Conservation (phyloP, 2,888 invertebrate species). For the Theretra japonica region DNA sequence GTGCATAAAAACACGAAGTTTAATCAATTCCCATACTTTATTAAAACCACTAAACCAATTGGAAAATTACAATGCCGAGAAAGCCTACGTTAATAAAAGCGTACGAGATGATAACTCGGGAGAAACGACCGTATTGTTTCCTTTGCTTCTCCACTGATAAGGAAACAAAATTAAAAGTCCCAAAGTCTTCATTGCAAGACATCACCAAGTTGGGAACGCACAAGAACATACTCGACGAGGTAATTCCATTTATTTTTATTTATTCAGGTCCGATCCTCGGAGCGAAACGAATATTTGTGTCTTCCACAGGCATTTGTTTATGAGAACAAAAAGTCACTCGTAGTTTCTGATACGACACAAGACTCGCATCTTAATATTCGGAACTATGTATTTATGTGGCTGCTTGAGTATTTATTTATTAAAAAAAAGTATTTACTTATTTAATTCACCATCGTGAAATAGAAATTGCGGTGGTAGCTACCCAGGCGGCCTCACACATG, state of each 20-base stretch:
- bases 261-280: no score
- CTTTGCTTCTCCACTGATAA: constrained; percentile 10
- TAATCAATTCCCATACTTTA: neutral
- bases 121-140: constrained; percentile 5
- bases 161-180: neutral
- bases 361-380: no score
- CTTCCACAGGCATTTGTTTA: no score
- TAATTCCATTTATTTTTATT: neutral
- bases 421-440: no score
- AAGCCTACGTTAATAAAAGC: neutral
- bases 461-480: no score
- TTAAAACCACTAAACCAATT: neutral
- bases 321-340: no score
- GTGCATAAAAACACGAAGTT: neutral
- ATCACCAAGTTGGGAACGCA: neutral
- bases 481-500: no score
- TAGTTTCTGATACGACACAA: no score
- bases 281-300: no score
- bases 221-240: neutral
- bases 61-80: neutral
- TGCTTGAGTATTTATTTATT: no score
- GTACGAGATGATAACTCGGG: neutral
- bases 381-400: no score
- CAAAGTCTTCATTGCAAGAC: neutral
- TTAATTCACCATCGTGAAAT: no score